A percentile compares a stretch with the other conserved stretches of the same genome.
Evolutionary conservation across 1,140 invertebrate species (phyloP).

Genomic region (Leguminivora glycinivorella): DNA sequence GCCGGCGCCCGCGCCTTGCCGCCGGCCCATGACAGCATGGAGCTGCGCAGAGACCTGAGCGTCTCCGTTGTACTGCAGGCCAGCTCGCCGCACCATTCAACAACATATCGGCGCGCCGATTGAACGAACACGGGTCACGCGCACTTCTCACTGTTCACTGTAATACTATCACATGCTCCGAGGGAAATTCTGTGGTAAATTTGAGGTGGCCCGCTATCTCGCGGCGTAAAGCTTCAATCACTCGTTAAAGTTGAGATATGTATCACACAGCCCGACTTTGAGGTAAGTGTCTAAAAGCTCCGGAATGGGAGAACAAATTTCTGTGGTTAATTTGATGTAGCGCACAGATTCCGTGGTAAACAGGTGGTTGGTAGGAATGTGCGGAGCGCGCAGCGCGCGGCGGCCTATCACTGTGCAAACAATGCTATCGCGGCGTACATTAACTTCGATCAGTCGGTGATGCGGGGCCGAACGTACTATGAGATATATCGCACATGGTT

Average conservation of each 20-base stretch:
- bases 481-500: constrained; percentile 41
- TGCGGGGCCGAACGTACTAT: constrained; percentile 41
- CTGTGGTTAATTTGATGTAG: constrained; percentile 42
- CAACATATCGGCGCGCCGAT: constrained; percentile 70
- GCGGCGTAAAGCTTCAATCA: too few relatives aligned
- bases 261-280: too few relatives aligned
- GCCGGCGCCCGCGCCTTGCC: constrained; percentile 39
- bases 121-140: constrained; percentile 45
- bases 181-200: constrained; percentile 32
- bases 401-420: constrained; percentile 67
- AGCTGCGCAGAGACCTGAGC: constrained; percentile 70
- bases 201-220: constrained; percentile 57
- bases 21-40: constrained; percentile 70
- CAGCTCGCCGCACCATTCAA: constrained; percentile 61
- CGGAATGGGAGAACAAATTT: too few relatives aligned
- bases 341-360: too few relatives aligned
- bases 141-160: constrained; percentile 50
- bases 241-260: too few relatives aligned
- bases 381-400: constrained; percentile 49
- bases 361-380: constrained; percentile 48
- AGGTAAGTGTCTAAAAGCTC: too few relatives aligned
- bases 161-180: constrained; percentile 31
- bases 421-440: constrained; percentile 58
- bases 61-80: constrained; percentile 75
- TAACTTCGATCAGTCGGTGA: constrained; percentile 45